Percentiles rank a stretch among this genome's conserved stretches.
Evolutionary conservation across 2,888 invertebrate species (phyloP).

Genomic region (Acanthosepion lycidas): DNA sequence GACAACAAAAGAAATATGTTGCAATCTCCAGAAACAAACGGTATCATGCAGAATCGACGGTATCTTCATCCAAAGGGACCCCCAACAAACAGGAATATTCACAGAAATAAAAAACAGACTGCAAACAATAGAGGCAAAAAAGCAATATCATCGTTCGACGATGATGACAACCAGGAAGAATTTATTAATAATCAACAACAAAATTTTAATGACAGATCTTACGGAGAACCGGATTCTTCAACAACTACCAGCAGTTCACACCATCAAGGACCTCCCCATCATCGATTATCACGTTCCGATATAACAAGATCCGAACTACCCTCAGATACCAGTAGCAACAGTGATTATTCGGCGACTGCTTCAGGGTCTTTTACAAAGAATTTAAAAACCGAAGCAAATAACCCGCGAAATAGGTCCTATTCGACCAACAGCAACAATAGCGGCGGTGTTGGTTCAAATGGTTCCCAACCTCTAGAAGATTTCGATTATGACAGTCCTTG

Average conservation of each 20-base stretch:
- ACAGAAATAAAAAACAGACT: not conserved
- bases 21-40: not conserved
- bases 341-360: not conserved
- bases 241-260: not conserved
- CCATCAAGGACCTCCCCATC: not conserved
- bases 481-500: not conserved
- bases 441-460: not conserved
- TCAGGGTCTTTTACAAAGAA: not conserved
- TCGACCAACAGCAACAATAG: slow-evolving; percentile 18
- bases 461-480: slow-evolving; percentile 11
- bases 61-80: not conserved
- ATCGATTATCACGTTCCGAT: not conserved
- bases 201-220: not conserved
- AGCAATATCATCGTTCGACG: not conserved
- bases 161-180: not conserved
- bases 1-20: not conserved
- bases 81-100: not conserved
- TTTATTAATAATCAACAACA: not conserved
- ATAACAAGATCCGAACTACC: not conserved
- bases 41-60: not conserved
- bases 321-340: not conserved
- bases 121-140: not conserved
- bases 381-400: not conserved
- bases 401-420: slow-evolving; percentile 16
- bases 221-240: not conserved